Conservation (phyloP, 2,888 invertebrate genomes). For the Tyria jacobaeae region DNA sequence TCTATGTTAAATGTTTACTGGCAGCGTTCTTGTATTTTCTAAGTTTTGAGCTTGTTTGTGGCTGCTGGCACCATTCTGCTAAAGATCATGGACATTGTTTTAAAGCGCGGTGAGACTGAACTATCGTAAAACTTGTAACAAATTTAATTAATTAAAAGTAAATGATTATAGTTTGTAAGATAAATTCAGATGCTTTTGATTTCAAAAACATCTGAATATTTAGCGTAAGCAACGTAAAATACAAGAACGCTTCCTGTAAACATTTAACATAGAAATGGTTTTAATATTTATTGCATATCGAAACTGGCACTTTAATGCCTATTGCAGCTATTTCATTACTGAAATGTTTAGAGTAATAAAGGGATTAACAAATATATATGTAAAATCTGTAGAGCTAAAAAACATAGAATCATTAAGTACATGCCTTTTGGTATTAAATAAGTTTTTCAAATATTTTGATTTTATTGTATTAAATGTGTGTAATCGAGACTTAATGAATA, state of each 20-base stretch:
- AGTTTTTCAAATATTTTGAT: no score
- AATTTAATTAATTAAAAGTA: background rate
- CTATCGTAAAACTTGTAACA: background rate
- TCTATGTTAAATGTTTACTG: conserved; percentile 1
- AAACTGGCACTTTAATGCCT: background rate
- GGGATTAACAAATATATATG: background rate
- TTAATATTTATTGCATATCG: no score
- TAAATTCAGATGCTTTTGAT: background rate
- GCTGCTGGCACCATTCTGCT: conserved; percentile 3
- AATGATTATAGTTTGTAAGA: background rate
- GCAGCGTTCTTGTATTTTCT: conserved; percentile 8
- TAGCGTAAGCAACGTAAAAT: no score
- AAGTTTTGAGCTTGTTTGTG: conserved; percentile 7
- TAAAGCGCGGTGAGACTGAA: background rate
- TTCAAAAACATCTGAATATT: no score
- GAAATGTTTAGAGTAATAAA: background rate
- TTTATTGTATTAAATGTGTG: no score
- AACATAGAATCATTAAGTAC: no score
- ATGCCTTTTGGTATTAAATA: no score
- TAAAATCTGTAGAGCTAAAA: background rate
- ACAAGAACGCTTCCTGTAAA: no score
- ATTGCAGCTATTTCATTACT: background rate
- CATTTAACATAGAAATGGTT: no score
- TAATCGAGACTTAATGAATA: no score
- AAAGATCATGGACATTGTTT: background rate